These are phyloP conservation scores for Geodia barretti DNA, from an alignment of 37 sponge, comb jelly and placozoan genomes.

Conservation along the genomic window DNA sequence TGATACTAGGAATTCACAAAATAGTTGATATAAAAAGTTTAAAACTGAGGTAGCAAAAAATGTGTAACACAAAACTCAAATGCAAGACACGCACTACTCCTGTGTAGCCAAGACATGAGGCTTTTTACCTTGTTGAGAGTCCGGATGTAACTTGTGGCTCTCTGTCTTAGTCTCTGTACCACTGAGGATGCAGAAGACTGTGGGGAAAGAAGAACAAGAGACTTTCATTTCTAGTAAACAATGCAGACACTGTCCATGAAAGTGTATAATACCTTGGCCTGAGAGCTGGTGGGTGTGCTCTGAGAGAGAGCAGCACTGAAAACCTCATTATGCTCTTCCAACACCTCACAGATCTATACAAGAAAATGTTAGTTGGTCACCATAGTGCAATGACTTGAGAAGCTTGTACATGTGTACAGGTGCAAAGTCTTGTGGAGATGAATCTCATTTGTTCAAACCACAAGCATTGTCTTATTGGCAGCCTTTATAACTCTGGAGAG, in stretches of 20 bases:
- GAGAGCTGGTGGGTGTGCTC: background rate
- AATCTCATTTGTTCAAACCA: too few species aligned
- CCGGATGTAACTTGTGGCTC: conserved; percentile 39
- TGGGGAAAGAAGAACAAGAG: background rate
- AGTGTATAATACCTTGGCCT: background rate
- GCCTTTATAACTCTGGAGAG: too few species aligned
- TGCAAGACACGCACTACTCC: background rate
- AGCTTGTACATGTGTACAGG: too few species aligned
- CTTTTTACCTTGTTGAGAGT: conserved; percentile 34
- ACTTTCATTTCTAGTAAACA: background rate
- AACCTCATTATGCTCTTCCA: background rate
- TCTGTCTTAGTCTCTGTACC: conserved; percentile 37
- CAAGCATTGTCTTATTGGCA: too few species aligned
- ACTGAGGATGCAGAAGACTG: conserved; percentile 1
- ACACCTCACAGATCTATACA: background rate
- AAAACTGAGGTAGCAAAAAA: background rate
- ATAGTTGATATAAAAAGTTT: background rate
- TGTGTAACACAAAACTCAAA: background rate
- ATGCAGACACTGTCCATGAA: too few species aligned
- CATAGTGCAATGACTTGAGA: too few species aligned
- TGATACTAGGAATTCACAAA: background rate
- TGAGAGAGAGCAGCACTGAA: background rate
- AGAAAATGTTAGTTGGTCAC: too few species aligned
- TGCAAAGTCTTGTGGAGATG: too few species aligned
- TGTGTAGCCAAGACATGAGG: background rate